Base-by-base conservation (phyloP, 2,113 vertebrate species). In the Bubo bubo region DNA sequence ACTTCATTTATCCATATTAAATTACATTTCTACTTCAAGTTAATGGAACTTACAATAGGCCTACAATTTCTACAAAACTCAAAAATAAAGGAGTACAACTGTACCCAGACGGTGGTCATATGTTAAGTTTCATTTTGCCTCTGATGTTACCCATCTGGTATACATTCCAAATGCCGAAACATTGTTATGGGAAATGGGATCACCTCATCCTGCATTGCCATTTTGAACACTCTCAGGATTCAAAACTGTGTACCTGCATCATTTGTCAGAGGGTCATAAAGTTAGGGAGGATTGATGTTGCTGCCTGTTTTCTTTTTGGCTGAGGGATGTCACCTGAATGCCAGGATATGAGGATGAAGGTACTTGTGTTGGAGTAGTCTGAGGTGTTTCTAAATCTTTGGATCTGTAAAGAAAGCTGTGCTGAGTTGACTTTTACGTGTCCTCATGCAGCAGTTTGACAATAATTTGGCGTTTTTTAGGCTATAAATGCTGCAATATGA, bases 1-100 rank as follows among this genome's bases (percentile, higher is more conserved):
- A 35, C 60, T 88, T 96, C 85, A 91, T 96, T 95, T 92, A 95
- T 86, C 86, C 76, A 7, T 55, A 73, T 96, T 88, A 91, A 97
- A 92, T 91, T 87, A 71, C 96, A 89, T 52, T 80, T 91, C 67
- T 92, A 39, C 67, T 86, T 92, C 64, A 30, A 67, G 83, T 87
- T 94, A 86, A 79, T 91, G 86, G 83, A 94, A 74, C 32, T 91
- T 50, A 55, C 27, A 88, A 16, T 37, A 45, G 41, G 32, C 37
- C 64, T 39, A 50, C 47, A 52, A 71, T 91, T 77, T 19, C 86
- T 92, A 64, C 63, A 74, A 23, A 86, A 62, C 63, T 93, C 50
- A 19, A 58, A 86, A 90, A 24, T 26, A 45, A 5, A 88, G 45
- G 50, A 83, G n/a, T 50, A 37, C 39, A 45, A 8, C 27, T 27